Conservation (phyloP, 2,888 invertebrate species). For the Leptinotarsa tumamoca region DNA sequence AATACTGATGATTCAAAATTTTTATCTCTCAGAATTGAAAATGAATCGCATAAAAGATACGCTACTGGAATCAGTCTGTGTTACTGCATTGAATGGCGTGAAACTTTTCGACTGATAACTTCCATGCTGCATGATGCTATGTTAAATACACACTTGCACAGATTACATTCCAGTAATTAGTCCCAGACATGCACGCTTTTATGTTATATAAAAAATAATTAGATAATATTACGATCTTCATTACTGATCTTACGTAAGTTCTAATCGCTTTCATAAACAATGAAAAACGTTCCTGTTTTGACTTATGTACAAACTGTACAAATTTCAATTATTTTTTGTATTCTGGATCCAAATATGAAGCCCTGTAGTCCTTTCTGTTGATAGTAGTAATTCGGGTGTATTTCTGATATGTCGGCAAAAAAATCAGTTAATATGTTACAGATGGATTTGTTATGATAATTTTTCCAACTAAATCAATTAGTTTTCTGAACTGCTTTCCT, state of each 20-base stretch:
- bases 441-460: too few relatives aligned
- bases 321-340: too few relatives aligned
- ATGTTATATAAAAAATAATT: slow-evolving; percentile 44
- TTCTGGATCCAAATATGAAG: too few relatives aligned
- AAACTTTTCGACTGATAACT: slow-evolving; percentile 53
- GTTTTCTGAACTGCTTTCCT: too few relatives aligned
- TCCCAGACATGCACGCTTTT: slow-evolving; percentile 36
- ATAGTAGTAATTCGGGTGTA: too few relatives aligned
- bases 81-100: slow-evolving; percentile 51
- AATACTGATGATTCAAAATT: not conserved
- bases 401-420: too few relatives aligned
- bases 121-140: slow-evolving; percentile 48
- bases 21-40: not conserved
- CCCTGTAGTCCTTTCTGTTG: too few relatives aligned
- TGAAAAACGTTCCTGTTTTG: slow-evolving; percentile 22
- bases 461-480: too few relatives aligned
- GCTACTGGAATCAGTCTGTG: slow-evolving; percentile 40
- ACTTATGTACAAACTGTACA: not conserved
- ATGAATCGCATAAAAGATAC: not conserved
- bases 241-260: slow-evolving; percentile 33
- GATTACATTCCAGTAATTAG: slow-evolving; percentile 46
- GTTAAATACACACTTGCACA: slow-evolving; percentile 48
- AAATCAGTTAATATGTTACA: too few relatives aligned
- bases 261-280: slow-evolving; percentile 34
- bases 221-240: slow-evolving; percentile 34